Evolutionary conservation across 2,888 invertebrate genomes (phyloP), one percentile per base, ranked within the genome.

Genomic region (Harpalus rufipes): DNA sequence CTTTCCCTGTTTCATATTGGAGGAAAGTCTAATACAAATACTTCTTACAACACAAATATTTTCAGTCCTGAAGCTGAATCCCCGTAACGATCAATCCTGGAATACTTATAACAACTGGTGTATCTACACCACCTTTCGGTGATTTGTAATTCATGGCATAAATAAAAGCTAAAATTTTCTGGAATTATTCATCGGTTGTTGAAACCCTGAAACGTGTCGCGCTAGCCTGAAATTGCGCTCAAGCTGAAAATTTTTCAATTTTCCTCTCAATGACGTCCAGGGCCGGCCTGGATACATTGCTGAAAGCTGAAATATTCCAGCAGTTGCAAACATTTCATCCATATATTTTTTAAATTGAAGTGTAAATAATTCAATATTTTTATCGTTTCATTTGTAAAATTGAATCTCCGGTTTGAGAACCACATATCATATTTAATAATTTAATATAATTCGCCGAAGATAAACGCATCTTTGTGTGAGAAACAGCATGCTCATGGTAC

Each of bases 121-220:
- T 51, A 51, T 12, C 10, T 51, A 51, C 0, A 8, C 44, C 44
- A 51, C 44, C 44, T 51, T 51, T 51, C 5, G 7, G 14, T 32
- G 68, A 68, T 68, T 39, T 68, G 68, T 68, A 68, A 68, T 68
- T 68, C 68, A 68, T 68, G 68, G 39, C 68, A 68, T 68, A 68
- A 68, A 68, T 68, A 68, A 68, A 68, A 68, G 32, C 32, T 14
- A 68, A 68, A 68, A 39, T 39, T 68, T 39, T 14, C 39, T 14
- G 39, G 68, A 68, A 68, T 68, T 39, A 68, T 68, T 68, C 68
- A 68, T 68, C 63, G 63, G 63, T 63, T 63, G 63, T 41, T 68
- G 68, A 68, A 68, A 68, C 68, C 68, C 68, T 68, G 68, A 39
- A 68, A 68, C 63, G 68, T 68, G 68, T 68, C 39, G 68, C 63